Base-by-base conservation (phyloP, 2,797 vertebrate genomes). In the Anisognathus igniventris region DNA sequence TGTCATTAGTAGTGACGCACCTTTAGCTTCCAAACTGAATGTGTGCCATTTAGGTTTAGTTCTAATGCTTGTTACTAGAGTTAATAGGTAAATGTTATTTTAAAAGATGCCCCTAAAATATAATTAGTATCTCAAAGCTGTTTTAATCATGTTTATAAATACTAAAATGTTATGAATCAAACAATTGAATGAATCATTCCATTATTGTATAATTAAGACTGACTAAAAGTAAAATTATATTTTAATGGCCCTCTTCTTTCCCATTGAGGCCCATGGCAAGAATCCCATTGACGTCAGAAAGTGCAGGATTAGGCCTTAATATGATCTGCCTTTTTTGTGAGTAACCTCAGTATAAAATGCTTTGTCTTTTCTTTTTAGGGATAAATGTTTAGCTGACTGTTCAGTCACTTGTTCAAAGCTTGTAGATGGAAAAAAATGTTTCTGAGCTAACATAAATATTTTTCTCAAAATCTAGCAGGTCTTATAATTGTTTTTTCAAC, bases 141-240 rank as follows among this genome's bases (percentile, higher is more conserved):
- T 90, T 96, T 96, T 91, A 97, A 91, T 93, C 70, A 62, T 78
- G 75, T 95, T 95, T 96, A 82, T 82, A 94, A 94, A 95, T 93
- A 61, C 91, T 95, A 91, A 93, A 91, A 96, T 90, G 76, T 93
- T 95, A 96, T 42, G 50, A 96, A 96, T 92, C 67, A 62, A 94
- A 94, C 87, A 92, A 93, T 91, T 94, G 88, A 94, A 90, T 97
- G 64, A 97, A 93, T 96, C 96, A 96, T 97, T 91, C 88, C 67
- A 80, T 90, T 71, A 86, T 56, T 72, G 75, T 82, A 39, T 96
- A 77, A 95, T 97, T 93, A 96, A 93, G 90, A 92, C 70, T 93
- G 95, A 94, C 96, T 95, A 70, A 86, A 96, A 94, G 70, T 91
- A 95, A 96, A 97, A 96, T 96, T 91, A 80, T 66, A 66, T 95